Percentiles rank a stretch among this genome's conserved stretches.
These are phyloP conservation scores for Pammene fasciana DNA, from an alignment of 2,888 invertebrate genomes.

Conservation along the genomic window DNA sequence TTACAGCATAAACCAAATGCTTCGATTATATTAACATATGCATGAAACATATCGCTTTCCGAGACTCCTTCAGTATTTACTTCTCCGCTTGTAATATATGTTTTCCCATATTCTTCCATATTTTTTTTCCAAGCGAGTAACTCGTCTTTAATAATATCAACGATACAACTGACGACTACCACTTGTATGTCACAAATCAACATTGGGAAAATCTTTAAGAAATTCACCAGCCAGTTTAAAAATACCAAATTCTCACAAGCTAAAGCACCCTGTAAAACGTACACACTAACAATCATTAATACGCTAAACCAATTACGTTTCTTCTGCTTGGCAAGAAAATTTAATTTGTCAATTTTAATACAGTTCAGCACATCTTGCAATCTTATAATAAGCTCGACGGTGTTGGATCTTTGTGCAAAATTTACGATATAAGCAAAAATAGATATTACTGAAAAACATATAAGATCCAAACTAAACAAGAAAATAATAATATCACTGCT, in stretches of 20 bases:
- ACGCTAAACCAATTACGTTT: neutral
- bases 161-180: neutral
- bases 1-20: neutral
- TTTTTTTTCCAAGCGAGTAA: neutral
- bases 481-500: neutral
- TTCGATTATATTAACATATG: neutral
- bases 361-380: neutral
- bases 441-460: neutral
- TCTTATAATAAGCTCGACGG: constrained; percentile 7
- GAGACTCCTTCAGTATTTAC: neutral
- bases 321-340: neutral
- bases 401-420: neutral
- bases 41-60: neutral
- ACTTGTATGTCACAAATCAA: constrained; percentile 5
- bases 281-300: neutral
- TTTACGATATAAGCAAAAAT: neutral
- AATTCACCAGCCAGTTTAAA: neutral
- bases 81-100: no score
- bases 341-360: neutral
- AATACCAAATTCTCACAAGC: neutral
- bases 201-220: neutral
- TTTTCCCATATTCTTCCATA: neutral
- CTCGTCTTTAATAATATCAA: neutral
- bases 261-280: neutral
- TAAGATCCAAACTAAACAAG: neutral